Conservation (phyloP, 53 echinoderm and acorn worm genomes). For the Antedon mediterranea region DNA sequence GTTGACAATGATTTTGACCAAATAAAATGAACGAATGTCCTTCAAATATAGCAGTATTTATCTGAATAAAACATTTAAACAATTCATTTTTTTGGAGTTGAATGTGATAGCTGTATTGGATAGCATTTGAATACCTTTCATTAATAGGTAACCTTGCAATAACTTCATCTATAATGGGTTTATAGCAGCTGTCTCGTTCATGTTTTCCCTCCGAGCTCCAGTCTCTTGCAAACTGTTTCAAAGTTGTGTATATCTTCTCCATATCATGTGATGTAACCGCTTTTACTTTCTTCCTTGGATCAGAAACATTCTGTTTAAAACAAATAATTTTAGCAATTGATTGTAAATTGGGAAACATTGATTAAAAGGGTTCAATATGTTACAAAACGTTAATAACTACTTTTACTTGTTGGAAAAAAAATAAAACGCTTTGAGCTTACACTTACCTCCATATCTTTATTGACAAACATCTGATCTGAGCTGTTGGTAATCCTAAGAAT, state of each 20-base stretch:
- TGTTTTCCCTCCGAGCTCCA: slow-evolving; percentile 60
- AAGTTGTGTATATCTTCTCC: slow-evolving; percentile 83
- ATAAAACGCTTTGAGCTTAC: no score
- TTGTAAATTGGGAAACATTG: neutral
- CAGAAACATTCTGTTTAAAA: neutral
- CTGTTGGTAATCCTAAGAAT: slow-evolving; percentile 65
- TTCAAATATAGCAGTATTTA: no score
- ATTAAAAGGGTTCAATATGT: neutral
- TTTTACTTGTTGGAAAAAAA: no score
- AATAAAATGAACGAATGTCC: no score
- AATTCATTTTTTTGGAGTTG: no score
- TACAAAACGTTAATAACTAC: neutral
- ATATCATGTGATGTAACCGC: slow-evolving; percentile 46
- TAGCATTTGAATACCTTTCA: slow-evolving; percentile 10
- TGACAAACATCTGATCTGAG: slow-evolving; percentile 78
- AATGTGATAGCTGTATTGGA: neutral
- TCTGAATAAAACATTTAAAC: no score
- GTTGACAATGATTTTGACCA: no score
- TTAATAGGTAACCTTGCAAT: slow-evolving; percentile 32
- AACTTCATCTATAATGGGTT: slow-evolving; percentile 78
- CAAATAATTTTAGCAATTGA: neutral
- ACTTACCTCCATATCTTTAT: slow-evolving; percentile 29
- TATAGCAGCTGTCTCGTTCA: slow-evolving; percentile 63
- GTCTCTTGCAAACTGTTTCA: slow-evolving; percentile 93
- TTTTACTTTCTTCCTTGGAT: neutral